Evolutionary conservation across 1,140 invertebrate genomes (phyloP).

Genomic region (Bombus terrestris): DNA sequence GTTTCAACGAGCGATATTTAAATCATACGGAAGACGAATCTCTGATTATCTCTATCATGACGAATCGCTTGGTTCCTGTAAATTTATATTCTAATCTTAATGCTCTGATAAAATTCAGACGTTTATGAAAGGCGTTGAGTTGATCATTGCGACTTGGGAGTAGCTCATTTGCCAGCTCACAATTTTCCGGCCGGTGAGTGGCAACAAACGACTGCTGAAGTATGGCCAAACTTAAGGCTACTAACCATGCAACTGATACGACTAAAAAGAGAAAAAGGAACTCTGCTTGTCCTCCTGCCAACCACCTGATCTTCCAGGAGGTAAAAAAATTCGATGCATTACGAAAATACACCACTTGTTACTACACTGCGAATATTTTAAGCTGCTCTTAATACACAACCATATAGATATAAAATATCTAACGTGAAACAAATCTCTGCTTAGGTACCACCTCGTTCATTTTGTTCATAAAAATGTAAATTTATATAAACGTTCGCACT

Average conservation of each 20-base stretch:
- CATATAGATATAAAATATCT: not conserved
- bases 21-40: not conserved
- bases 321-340: not conserved
- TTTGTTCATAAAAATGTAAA: not conserved
- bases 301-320: not conserved
- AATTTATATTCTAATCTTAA: not conserved
- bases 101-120: not conserved
- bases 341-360: not conserved
- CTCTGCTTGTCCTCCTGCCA: too few species aligned
- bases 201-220: not conserved
- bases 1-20: not conserved
- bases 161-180: not conserved
- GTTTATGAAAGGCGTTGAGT: not conserved
- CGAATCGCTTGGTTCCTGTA: not conserved
- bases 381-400: not conserved
- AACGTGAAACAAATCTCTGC: not conserved
- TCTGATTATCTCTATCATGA: not conserved
- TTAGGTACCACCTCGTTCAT: not conserved
- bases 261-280: slow-evolving; percentile 31
- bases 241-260: not conserved
- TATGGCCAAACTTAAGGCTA: not conserved
- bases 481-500: not conserved
- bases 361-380: not conserved
- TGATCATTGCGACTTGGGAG: not conserved
- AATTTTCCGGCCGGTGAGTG: slow-evolving; percentile 33